phyloP scores from a whole-genome alignment of 2,797 vertebrate genomes.

The Botia kubotai region DNA sequence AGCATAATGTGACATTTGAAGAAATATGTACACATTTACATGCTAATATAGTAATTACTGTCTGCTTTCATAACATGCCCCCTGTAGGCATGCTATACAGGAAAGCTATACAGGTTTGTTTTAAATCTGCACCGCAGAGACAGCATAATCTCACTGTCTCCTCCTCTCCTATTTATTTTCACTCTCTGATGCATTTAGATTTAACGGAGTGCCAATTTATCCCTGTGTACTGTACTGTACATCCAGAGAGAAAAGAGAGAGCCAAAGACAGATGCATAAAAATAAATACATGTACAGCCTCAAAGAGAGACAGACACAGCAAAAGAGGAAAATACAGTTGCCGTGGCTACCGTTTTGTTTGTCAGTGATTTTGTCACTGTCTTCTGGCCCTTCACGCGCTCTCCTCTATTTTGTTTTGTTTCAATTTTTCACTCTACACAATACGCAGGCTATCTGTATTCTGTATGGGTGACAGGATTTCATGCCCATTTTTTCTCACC shows the following conservation, averaged over 20 bases:
- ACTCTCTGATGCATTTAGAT: neutral
- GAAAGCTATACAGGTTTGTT: no score
- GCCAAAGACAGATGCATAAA: neutral
- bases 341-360: conserved; percentile 52
- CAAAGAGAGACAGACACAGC: neutral
- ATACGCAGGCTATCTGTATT: conserved; percentile 29
- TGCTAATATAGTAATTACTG: neutral
- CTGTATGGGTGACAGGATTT: conserved; percentile 17
- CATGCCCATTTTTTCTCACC: neutral
- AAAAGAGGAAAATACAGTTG: conserved; percentile 41
- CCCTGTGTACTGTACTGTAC: neutral
- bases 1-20: neutral
- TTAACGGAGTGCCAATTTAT: neutral
- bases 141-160: neutral
- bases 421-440: conserved; percentile 15
- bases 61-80: neutral
- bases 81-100: no score
- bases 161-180: neutral
- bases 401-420: conserved; percentile 18
- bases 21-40: neutral
- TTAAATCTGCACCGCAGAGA: neutral
- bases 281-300: neutral
- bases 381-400: conserved; percentile 20
- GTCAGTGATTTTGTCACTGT: conserved; percentile 43
- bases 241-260: neutral